A percentile compares a stretch with the other conserved stretches of the same genome.
Evolutionary conservation across 2,888 invertebrate species (phyloP).

Genomic region (Leucozona laternaria): DNA sequence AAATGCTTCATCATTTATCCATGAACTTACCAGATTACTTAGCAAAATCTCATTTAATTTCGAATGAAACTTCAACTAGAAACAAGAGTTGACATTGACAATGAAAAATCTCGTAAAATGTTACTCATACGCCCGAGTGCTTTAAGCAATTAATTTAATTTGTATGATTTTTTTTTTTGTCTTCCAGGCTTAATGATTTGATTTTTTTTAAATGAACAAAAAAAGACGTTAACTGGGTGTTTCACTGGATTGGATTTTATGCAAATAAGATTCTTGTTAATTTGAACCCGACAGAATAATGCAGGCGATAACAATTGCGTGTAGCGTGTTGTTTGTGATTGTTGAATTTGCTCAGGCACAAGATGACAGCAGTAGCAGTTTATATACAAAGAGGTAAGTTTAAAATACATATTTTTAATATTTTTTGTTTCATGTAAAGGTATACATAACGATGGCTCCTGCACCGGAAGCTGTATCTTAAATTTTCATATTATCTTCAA

Average conservation of each 20-base stretch:
- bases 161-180: conserved; percentile 13
- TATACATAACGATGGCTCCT: too few species aligned
- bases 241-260: conserved; percentile 4
- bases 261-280: conserved; percentile 3
- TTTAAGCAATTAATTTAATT: conserved; percentile 12
- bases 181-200: conserved; percentile 16
- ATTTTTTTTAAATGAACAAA: conserved; percentile 26
- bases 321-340: conserved; percentile 64
- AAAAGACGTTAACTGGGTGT: conserved; percentile 19
- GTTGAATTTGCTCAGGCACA: conserved; percentile 58
- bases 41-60: conserved; percentile 25
- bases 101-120: conserved; percentile 24
- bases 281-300: conserved; percentile 25
- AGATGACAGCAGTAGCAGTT: conserved; percentile 61
- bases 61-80: not conserved
- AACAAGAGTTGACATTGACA: conserved; percentile 28
- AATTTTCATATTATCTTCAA: too few species aligned
- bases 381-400: conserved; percentile 68
- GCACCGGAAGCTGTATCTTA: too few species aligned
- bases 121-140: conserved; percentile 47
- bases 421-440: not conserved
- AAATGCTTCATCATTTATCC: not conserved
- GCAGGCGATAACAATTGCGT: conserved; percentile 68
- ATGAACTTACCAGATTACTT: conserved; percentile 47
- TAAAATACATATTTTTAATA: not conserved